These are phyloP conservation scores for Diadumene lineata DNA, from an alignment of 92 coral and sea anemone genomes.

Conservation along the genomic window DNA sequence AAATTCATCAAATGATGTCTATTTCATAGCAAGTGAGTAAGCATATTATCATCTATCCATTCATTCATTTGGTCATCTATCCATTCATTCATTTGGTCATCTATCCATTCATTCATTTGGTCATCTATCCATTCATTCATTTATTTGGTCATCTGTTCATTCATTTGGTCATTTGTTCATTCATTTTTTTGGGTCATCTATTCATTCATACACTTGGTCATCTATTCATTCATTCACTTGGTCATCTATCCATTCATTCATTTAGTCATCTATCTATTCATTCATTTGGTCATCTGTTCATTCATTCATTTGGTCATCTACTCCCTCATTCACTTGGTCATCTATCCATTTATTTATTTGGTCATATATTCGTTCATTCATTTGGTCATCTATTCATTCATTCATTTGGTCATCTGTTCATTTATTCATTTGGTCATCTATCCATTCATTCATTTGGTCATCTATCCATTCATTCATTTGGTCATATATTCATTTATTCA, in stretches of 20 bases:
- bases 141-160: background rate
- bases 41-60: background rate
- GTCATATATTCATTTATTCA: background rate
- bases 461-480: background rate
- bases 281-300: background rate
- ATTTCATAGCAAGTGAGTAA: background rate
- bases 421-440: background rate
- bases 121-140: background rate
- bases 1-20: background rate
- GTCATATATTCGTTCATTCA: background rate
- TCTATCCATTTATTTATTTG: background rate
- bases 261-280: background rate
- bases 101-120: background rate
- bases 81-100: background rate
- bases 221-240: background rate
- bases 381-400: background rate
- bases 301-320: background rate
- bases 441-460: background rate
- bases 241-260: background rate
- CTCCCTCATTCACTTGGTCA: background rate
- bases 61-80: background rate
- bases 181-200: background rate
- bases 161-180: background rate
- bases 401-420: background rate
- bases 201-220: background rate